These are phyloP conservation scores for Syngnathus scovelli DNA, from an alignment of 2,113 vertebrate species.

Conservation along the genomic window DNA sequence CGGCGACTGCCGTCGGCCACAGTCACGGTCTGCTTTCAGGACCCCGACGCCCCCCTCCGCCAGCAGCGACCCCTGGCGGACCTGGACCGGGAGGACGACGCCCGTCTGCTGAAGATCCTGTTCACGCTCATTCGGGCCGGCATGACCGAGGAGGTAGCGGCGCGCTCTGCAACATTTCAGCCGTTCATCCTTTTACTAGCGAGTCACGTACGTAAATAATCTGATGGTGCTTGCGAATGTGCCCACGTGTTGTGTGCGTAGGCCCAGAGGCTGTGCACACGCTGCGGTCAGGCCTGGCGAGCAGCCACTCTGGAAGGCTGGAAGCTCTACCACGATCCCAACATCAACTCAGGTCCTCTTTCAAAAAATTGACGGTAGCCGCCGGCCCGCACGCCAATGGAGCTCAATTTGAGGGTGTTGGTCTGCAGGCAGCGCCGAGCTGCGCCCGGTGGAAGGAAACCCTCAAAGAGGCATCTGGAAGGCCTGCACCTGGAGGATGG, in stretches of 20 bases:
- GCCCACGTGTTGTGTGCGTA: conserved; percentile 42
- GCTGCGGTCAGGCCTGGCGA: conserved; percentile 96
- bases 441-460: conserved; percentile 90
- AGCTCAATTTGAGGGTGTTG: background rate
- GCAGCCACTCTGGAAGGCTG: conserved; percentile 96
- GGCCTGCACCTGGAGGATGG: conserved; percentile 93
- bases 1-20: background rate
- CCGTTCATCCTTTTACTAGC: no score
- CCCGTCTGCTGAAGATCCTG: conserved; percentile 85
- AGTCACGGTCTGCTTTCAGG: conserved; percentile 60
- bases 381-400: background rate
- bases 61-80: conserved; percentile 92
- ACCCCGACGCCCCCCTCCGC: conserved; percentile 92
- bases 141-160: conserved; percentile 88
- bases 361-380: background rate
- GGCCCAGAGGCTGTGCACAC: conserved; percentile 93
- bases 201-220: no score
- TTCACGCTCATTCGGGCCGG: conserved; percentile 92
- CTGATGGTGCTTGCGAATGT: no score
- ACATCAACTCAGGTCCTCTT: conserved; percentile 79
- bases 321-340: conserved; percentile 96
- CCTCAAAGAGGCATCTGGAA: conserved; percentile 94
- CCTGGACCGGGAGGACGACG: conserved; percentile 91
- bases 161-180: background rate
- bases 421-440: conserved; percentile 64